phyloP scores from a whole-genome alignment of 2,797 vertebrate genomes.

The Smutsia temminckii region DNA sequence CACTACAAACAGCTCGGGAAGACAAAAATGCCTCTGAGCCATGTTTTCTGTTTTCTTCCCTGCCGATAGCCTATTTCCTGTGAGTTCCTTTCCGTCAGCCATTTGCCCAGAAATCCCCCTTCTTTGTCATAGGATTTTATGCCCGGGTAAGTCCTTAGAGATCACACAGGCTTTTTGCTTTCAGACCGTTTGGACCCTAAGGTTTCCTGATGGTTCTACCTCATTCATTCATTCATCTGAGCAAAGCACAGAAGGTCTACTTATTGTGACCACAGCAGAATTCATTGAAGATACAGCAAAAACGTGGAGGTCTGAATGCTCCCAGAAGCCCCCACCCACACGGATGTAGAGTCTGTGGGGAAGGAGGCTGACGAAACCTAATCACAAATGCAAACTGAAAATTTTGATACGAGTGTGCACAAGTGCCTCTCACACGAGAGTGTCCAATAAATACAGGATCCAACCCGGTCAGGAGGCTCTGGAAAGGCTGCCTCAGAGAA shows the following conservation, averaged over 20 bases:
- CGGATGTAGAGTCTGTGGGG: background rate
- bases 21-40: background rate
- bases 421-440: background rate
- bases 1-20: background rate
- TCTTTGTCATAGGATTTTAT: background rate
- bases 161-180: background rate
- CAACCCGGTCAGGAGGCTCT: background rate
- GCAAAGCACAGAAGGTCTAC: background rate
- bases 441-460: background rate
- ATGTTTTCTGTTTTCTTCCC: background rate
- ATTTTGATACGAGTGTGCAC: rapidly evolving
- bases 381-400: background rate
- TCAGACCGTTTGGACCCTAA: background rate
- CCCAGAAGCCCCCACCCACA: too few relatives aligned
- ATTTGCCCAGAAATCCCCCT: background rate
- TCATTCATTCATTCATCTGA: background rate
- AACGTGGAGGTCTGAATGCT: background rate
- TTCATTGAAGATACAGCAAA: background rate
- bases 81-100: background rate
- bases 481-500: background rate
- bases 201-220: background rate
- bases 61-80: background rate
- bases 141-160: background rate
- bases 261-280: background rate
- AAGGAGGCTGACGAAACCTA: background rate